These are phyloP conservation scores for Trichomalopsis sarcophagae DNA, from an alignment of 1,140 invertebrate genomes.

Conservation along the genomic window DNA sequence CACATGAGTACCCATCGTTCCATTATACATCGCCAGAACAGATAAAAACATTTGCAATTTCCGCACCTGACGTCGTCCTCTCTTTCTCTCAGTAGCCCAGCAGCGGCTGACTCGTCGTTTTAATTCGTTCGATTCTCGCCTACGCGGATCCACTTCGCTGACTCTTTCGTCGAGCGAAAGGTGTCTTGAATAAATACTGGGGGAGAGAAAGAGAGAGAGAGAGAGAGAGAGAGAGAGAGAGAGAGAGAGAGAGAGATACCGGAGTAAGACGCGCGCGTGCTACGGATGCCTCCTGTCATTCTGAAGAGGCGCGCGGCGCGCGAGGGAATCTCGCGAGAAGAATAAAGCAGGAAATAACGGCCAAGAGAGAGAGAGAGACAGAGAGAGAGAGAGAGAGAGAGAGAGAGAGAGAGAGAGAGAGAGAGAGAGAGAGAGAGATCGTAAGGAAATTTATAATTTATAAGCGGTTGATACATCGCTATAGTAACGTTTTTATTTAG, in stretches of 20 bases:
- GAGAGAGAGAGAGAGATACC: background rate
- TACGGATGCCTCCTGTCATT: conserved; percentile 15
- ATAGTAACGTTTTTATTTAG: too few relatives aligned
- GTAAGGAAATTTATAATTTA: background rate
- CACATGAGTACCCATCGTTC: background rate
- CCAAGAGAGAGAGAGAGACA: background rate
- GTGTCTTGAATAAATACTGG: conserved; percentile 56
- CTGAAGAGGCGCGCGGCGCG: background rate
- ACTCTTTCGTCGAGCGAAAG: conserved; percentile 34
- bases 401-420: background rate
- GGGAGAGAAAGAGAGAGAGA: background rate
- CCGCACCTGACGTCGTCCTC: conserved; percentile 4
- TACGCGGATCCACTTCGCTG: conserved; percentile 2
- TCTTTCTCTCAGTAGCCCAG: conserved; percentile 14
- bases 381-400: background rate
- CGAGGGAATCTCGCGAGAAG: conserved; percentile 3
- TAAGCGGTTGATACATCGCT: too few relatives aligned
- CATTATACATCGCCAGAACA: background rate
- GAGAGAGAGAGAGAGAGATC: background rate
- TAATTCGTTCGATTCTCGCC: background rate
- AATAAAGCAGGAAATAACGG: background rate
- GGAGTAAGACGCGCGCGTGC: background rate
- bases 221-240: background rate
- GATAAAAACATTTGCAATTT: conserved; percentile 13
- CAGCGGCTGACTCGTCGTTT: conserved; percentile 8